A percentile compares a stretch with the other conserved stretches of the same genome.
These are phyloP conservation scores for Hippoglossus stenolepis DNA, from an alignment of 2,113 vertebrate genomes.

Conservation along the genomic window DNA sequence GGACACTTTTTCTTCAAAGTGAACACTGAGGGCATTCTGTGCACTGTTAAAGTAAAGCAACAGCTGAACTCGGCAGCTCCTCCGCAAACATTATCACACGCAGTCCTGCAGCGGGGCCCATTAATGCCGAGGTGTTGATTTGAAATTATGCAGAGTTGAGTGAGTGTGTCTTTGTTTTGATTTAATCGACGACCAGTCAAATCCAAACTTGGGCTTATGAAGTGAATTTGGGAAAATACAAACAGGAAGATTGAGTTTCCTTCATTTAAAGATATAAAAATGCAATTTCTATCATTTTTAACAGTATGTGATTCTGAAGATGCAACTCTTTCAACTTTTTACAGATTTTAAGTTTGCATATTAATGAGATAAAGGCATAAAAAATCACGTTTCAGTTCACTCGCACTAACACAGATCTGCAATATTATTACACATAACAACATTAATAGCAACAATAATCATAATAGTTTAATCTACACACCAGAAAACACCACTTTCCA, in stretches of 20 bases:
- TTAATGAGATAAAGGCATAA: too few species aligned
- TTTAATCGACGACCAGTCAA: background rate
- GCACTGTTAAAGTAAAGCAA: slow-evolving; percentile 45
- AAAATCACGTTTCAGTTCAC: too few species aligned
- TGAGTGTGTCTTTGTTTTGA: background rate
- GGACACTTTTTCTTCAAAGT: slow-evolving; percentile 50
- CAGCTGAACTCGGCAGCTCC: slow-evolving; percentile 47
- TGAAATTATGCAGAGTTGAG: background rate
- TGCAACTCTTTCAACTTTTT: background rate
- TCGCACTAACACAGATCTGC: background rate
- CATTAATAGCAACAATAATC: too few species aligned
- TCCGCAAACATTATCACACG: slow-evolving; percentile 11
- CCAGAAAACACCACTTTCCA: too few species aligned
- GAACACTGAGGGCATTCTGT: slow-evolving; percentile 43
- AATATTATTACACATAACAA: background rate
- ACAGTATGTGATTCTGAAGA: background rate
- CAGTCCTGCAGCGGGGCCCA: background rate
- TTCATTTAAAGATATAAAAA: background rate
- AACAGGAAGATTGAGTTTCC: background rate
- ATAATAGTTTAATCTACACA: too few species aligned
- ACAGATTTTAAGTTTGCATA: background rate
- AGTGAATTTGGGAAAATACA: background rate
- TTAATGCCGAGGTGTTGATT: background rate
- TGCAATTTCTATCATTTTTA: background rate
- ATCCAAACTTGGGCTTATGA: background rate